Conservation (phyloP, 2,113 vertebrate genomes). For the Antennarius striatus region DNA sequence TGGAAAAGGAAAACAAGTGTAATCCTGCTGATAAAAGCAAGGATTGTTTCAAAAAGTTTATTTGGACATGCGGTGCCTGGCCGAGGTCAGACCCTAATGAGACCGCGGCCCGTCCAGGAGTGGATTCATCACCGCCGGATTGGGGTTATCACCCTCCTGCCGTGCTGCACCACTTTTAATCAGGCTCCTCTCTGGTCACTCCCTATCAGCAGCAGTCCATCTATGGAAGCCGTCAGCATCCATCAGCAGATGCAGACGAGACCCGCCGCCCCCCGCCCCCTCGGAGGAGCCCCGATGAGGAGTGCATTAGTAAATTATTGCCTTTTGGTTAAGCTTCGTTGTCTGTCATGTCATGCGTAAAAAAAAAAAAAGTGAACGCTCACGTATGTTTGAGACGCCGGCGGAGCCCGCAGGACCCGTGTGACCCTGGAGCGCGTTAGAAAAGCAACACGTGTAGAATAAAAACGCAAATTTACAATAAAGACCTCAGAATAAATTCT, state of each 20-base stretch:
- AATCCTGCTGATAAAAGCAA: conserved; percentile 75
- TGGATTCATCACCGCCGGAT: conserved; percentile 82
- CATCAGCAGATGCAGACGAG: conserved; percentile 84
- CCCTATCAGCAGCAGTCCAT: conserved; percentile 89
- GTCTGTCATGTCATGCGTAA: conserved; percentile 57
- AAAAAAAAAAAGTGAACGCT: conserved; percentile 18
- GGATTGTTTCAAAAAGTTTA: conserved; percentile 71
- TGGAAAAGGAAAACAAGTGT: conserved; percentile 76
- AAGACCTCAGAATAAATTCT: conserved; percentile 17
- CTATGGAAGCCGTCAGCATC: conserved; percentile 80
- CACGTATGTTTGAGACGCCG: too few relatives aligned
- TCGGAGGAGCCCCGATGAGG: conserved; percentile 78
- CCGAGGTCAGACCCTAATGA: conserved; percentile 73
- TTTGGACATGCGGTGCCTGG: conserved; percentile 72
- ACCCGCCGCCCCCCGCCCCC: conserved; percentile 40
- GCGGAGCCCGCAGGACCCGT: too few relatives aligned
- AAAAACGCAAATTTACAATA: not conserved
- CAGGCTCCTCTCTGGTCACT: conserved; percentile 88
- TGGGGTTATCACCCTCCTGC: conserved; percentile 87
- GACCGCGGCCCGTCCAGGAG: conserved; percentile 68
- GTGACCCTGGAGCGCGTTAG: too few relatives aligned
- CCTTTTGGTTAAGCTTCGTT: conserved; percentile 70
- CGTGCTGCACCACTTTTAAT: conserved; percentile 90
- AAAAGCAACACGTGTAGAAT: conserved; percentile 33
- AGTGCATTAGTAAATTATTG: conserved; percentile 88